phyloP scores from a whole-genome alignment of 2,797 vertebrate species.

The Botia kubotai region DNA sequence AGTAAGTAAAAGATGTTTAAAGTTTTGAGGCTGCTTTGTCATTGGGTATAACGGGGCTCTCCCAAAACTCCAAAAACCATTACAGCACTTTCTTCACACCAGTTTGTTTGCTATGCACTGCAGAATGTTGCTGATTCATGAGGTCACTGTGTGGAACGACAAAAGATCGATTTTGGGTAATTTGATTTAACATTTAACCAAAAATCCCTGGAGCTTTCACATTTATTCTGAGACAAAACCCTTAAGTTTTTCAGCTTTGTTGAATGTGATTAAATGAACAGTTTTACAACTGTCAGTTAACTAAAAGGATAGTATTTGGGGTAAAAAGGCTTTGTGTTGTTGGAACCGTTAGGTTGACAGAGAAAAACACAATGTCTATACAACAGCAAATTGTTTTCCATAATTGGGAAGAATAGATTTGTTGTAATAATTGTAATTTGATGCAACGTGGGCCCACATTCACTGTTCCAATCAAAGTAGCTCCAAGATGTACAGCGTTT shows the following conservation, averaged over 20 bases:
- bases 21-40: neutral
- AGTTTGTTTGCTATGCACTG: neutral
- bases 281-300: neutral
- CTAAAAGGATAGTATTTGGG: neutral
- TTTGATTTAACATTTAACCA: neutral
- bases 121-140: neutral
- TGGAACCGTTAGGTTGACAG: neutral
- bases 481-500: neutral
- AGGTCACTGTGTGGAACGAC: neutral
- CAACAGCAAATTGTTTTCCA: neutral
- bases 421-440: neutral
- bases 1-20: slow-evolving; percentile 6
- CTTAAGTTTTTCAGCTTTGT: too few species aligned
- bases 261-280: neutral
- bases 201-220: neutral
- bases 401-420: slow-evolving; percentile 4
- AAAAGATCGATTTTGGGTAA: neutral
- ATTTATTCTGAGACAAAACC: neutral
- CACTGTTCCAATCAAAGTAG: neutral
- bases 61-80: neutral
- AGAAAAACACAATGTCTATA: neutral
- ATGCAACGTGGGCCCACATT: neutral
- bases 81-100: neutral
- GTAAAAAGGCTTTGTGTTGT: neutral
- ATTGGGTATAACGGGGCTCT: neutral